phyloP scores from a whole-genome alignment of 1,140 invertebrate genomes.

The Ostrea denselamellosa region DNA sequence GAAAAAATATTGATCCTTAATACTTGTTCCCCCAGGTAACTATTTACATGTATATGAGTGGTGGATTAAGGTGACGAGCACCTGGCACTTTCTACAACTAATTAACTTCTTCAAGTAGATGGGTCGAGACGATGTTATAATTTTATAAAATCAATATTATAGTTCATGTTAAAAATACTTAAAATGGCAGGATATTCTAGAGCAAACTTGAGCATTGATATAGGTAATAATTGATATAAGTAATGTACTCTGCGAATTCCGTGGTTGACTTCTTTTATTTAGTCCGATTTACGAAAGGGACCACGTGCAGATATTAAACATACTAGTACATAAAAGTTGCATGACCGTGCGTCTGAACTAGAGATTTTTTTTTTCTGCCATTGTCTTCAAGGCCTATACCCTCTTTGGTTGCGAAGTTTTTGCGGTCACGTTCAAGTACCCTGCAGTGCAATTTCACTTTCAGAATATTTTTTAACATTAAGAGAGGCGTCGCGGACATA shows the following conservation, averaged over 20 bases:
- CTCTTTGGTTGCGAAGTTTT: neutral
- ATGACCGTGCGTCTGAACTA: no score
- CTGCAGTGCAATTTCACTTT: neutral
- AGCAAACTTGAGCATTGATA: no score
- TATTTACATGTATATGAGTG: neutral
- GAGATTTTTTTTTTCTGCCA: no score
- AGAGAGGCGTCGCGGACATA: neutral
- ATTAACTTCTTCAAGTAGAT: neutral
- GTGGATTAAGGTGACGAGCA: neutral
- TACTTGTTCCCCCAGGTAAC: neutral
- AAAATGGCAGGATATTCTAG: neutral
- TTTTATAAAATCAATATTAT: neutral
- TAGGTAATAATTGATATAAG: no score
- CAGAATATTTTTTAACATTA: neutral
- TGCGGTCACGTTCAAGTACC: neutral
- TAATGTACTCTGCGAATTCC: no score
- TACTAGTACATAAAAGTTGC: no score
- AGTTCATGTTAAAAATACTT: neutral
- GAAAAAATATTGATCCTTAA: neutral
- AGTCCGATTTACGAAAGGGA: no score
- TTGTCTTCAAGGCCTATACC: no score
- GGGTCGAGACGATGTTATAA: neutral
- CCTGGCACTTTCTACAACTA: constrained; percentile 8
- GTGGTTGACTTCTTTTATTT: no score
- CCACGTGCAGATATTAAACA: no score